Percentiles rank a stretch among this genome's conserved stretches.
phyloP scores from a whole-genome alignment of 1,140 invertebrate species.

The Drusus annulatus region DNA sequence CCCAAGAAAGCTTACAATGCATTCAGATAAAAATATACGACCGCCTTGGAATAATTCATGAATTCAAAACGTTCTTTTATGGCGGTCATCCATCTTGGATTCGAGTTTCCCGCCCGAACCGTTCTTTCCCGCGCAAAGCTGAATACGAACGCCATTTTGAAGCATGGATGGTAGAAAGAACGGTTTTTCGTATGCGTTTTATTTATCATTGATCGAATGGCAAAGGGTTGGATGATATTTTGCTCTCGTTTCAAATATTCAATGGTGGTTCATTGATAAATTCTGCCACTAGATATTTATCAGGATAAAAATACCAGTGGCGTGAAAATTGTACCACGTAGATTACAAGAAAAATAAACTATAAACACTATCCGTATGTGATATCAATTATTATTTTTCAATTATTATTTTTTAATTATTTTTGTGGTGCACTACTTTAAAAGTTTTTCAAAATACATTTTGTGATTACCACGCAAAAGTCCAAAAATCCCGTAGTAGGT shows the following conservation, averaged over 20 bases:
- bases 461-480: too few species aligned
- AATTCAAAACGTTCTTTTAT: constrained; percentile 46
- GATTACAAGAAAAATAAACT: too few species aligned
- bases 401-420: too few species aligned
- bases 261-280: neutral
- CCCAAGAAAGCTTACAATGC: constrained; percentile 37
- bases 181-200: neutral
- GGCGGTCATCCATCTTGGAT: constrained; percentile 47
- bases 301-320: too few species aligned
- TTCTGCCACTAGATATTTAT: too few species aligned
- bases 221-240: neutral
- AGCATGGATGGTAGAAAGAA: neutral
- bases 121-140: constrained; percentile 17
- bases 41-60: constrained; percentile 42
- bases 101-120: constrained; percentile 24
- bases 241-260: neutral
- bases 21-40: constrained; percentile 48
- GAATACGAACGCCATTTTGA: constrained; percentile 5
- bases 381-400: too few species aligned
- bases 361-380: too few species aligned
- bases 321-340: too few species aligned
- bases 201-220: neutral
- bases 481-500: too few species aligned
- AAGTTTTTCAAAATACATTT: too few species aligned
- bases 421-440: too few species aligned